These are phyloP conservation scores for Rhadina sibilatrix DNA, from an alignment of 2,113 vertebrate species.

Conservation along the genomic window DNA sequence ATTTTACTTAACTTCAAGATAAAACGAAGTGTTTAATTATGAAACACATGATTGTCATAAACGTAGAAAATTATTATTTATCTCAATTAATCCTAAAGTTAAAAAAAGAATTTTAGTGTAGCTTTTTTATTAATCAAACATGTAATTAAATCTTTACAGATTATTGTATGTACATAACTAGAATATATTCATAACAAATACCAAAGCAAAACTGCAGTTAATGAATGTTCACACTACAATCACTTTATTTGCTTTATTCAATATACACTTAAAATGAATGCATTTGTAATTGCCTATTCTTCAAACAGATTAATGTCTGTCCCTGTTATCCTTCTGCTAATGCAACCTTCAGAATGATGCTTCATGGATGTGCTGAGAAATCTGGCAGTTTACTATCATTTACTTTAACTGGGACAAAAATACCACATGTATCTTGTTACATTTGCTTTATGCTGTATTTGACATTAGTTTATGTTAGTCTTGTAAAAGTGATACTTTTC, in stretches of 20 bases:
- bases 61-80: background rate
- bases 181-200: background rate
- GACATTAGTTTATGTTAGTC: background rate
- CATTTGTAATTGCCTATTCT: constrained; percentile 55
- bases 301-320: constrained; percentile 45
- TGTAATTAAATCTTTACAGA: background rate
- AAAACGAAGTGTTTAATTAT: background rate
- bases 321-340: constrained; percentile 10
- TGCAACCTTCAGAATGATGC: background rate
- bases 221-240: background rate
- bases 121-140: constrained; percentile 1
- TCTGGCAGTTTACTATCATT: background rate
- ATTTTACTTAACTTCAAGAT: background rate
- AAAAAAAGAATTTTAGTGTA: background rate
- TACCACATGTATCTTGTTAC: background rate
- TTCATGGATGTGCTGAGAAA: background rate
- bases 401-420: background rate
- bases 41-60: background rate
- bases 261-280: constrained; percentile 58
- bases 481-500: background rate
- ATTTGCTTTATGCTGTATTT: background rate
- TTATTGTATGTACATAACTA: background rate
- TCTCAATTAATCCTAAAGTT: background rate
- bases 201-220: background rate
- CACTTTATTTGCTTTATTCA: background rate